phyloP scores from a whole-genome alignment of 2,888 invertebrate genomes.

The Smittia sp. region DNA sequence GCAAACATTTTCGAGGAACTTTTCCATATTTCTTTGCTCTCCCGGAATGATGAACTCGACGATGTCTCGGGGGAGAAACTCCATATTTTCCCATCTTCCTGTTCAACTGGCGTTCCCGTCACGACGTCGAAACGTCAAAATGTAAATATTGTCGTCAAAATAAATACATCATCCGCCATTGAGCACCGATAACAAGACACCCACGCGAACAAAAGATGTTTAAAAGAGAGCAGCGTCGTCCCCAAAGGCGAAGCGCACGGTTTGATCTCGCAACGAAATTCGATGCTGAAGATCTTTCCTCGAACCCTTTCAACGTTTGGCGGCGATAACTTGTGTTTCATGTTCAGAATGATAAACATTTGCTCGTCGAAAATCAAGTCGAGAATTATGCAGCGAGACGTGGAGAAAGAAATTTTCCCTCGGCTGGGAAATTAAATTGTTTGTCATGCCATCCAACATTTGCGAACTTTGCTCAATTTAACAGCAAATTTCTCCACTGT shows the following conservation, averaged over 20 bases:
- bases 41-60: constrained; percentile 13
- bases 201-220: neutral
- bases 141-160: constrained; percentile 35
- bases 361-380: neutral
- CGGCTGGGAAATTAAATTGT: constrained; percentile 3
- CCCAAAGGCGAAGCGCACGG: neutral
- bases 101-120: neutral
- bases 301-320: neutral
- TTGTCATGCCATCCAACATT: constrained; percentile 24
- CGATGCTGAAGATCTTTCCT: neutral
- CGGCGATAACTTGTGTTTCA: neutral
- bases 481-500: neutral
- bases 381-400: neutral
- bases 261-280: neutral
- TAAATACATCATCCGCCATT: constrained; percentile 30
- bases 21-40: neutral
- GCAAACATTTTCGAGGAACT: constrained; percentile 29
- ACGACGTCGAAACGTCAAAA: constrained; percentile 32
- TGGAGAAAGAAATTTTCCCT: neutral
- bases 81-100: constrained; percentile 18
- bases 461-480: constrained; percentile 36
- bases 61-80: constrained; percentile 14
- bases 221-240: neutral
- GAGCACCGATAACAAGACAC: neutral
- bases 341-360: constrained; percentile 1